phyloP scores from a whole-genome alignment of 2,113 vertebrate genomes.

The Clarias magur region DNA sequence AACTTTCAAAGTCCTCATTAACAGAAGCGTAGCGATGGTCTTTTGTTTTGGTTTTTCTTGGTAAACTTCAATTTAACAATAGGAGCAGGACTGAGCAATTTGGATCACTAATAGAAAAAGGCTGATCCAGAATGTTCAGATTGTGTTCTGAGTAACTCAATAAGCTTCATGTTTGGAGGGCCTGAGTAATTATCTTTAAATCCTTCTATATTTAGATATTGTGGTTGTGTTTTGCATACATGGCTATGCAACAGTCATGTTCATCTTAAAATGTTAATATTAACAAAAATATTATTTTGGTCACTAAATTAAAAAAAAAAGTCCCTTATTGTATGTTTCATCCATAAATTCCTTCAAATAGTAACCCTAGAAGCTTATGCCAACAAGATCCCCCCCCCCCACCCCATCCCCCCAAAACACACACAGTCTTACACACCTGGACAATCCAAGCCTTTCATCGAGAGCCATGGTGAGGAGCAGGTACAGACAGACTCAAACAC shows the following conservation, averaged over 20 bases:
- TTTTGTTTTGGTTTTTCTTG: not conserved
- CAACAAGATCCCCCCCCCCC: not conserved
- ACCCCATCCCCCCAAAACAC: slow-evolving; percentile 51
- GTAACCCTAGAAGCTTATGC: slow-evolving; percentile 69
- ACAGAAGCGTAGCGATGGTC: not conserved
- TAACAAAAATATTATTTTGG: not conserved
- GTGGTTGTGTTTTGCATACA: not conserved
- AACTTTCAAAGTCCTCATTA: not conserved
- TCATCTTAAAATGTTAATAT: not conserved
- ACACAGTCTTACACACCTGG: slow-evolving; percentile 71
- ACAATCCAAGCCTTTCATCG: slow-evolving; percentile 70
- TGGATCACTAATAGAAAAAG: not conserved
- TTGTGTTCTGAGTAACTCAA: not conserved
- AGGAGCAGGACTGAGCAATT: not conserved
- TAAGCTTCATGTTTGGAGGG: slow-evolving; percentile 8
- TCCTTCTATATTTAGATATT: not conserved
- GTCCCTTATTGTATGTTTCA: slow-evolving; percentile 59
- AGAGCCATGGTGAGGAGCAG: slow-evolving; percentile 71
- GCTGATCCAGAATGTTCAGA: not conserved
- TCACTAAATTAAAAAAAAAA: slow-evolving; percentile 43
- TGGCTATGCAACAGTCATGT: not conserved
- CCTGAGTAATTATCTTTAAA: slow-evolving; percentile 5
- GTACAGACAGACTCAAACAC: slow-evolving; percentile 76
- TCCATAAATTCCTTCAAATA: slow-evolving; percentile 59
- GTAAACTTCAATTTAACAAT: not conserved